phyloP scores from a whole-genome alignment of 2,113 vertebrate genomes.

The Callospermophilus lateralis region DNA sequence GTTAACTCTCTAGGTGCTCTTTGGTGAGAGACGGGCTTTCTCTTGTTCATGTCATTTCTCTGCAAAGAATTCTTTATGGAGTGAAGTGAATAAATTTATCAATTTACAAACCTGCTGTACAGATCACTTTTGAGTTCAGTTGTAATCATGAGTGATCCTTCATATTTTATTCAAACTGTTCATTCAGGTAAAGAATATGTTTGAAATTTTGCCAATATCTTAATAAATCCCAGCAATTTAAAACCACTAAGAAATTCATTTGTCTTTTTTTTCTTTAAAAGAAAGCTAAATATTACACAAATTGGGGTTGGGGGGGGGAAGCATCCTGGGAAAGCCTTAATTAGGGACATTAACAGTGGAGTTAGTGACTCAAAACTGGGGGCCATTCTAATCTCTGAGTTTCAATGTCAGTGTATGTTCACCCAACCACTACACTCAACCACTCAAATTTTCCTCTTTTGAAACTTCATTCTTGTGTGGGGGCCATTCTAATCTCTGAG shows the following conservation, averaged over 20 bases:
- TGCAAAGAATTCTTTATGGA: constrained; percentile 80
- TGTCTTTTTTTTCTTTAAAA: constrained; percentile 86
- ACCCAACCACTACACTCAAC: no score
- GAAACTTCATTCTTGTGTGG: no score
- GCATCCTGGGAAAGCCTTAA: not conserved
- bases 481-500: no score
- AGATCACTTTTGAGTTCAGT: constrained; percentile 84
- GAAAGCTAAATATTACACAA: constrained; percentile 35
- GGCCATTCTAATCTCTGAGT: no score
- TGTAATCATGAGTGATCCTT: constrained; percentile 88
- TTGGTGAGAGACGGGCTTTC: constrained; percentile 74
- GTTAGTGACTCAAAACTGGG: not conserved
- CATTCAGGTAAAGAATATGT: constrained; percentile 88
- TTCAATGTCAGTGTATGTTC: not conserved
- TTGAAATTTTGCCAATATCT: constrained; percentile 90
- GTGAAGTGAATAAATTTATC: constrained; percentile 76
- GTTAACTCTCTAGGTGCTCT: constrained; percentile 83
- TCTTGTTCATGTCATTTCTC: constrained; percentile 79
- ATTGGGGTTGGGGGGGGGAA: not conserved
- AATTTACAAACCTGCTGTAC: constrained; percentile 80
- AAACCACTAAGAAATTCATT: constrained; percentile 77
- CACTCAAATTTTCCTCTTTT: not conserved
- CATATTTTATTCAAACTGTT: constrained; percentile 89
- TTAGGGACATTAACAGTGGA: no score
- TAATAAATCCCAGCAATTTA: constrained; percentile 91